Conservation (phyloP, 2,888 invertebrate species). For the Tipula helvola region DNA sequence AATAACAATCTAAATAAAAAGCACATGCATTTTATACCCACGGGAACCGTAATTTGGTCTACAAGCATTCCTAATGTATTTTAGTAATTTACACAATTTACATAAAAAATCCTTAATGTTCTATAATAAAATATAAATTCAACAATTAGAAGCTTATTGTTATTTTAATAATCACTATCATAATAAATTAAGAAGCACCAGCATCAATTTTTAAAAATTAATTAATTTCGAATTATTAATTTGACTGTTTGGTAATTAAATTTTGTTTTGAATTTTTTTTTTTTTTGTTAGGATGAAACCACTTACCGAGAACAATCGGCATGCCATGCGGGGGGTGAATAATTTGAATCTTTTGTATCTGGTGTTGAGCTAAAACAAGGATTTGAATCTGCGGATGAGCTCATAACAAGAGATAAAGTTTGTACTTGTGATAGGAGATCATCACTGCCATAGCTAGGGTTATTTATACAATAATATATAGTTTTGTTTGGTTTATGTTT, state of each 20-base stretch:
- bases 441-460: conserved; percentile 31
- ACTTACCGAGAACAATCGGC: conserved; percentile 53
- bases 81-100: neutral
- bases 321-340: conserved; percentile 44
- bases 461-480: conserved; percentile 10
- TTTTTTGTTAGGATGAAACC: neutral
- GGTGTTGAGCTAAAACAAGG: conserved; percentile 24
- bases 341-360: conserved; percentile 15
- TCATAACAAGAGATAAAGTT: conserved; percentile 37
- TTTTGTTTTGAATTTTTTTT: neutral
- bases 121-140: neutral
- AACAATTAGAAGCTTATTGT: neutral
- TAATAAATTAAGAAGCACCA: neutral
- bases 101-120: neutral
- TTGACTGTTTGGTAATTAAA: neutral
- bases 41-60: neutral
- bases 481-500: neutral
- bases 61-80: neutral
- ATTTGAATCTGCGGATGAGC: conserved; percentile 36
- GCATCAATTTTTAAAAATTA: neutral
- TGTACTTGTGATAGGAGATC: conserved; percentile 36
- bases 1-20: neutral
- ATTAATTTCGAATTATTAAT: neutral
- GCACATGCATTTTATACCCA: neutral
- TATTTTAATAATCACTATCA: neutral